phyloP scores from a whole-genome alignment of 1,140 invertebrate genomes.

The Rhyzopertha dominica region DNA sequence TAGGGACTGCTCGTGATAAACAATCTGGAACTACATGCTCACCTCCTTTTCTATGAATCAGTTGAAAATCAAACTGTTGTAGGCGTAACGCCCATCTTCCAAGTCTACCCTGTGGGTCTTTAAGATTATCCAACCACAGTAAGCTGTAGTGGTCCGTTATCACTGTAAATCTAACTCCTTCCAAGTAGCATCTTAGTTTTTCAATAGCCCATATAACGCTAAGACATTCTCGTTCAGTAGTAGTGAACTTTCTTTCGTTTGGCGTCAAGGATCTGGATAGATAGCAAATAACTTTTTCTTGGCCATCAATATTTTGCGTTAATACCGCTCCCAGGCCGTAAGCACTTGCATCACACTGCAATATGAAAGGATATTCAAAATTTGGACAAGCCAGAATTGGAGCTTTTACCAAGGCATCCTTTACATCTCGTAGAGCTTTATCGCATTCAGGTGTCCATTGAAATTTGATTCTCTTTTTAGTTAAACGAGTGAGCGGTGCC shows the following conservation, averaged over 20 bases:
- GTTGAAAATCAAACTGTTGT: slow-evolving; percentile 21
- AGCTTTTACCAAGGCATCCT: no score
- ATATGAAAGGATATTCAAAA: no score
- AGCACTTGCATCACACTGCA: slow-evolving; percentile 24
- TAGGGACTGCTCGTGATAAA: no score
- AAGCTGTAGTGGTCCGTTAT: slow-evolving; percentile 13
- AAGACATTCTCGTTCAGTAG: slow-evolving; percentile 43
- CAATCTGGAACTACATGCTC: no score
- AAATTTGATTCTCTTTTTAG: no score
- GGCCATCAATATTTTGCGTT: not conserved
- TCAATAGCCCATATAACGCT: slow-evolving; percentile 43
- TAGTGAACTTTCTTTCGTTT: slow-evolving; percentile 41
- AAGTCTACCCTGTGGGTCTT: slow-evolving; percentile 33
- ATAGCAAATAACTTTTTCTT: slow-evolving; percentile 16
- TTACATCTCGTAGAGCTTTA: no score
- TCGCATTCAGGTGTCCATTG: no score
- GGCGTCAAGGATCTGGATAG: slow-evolving; percentile 31
- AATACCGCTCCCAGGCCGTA: slow-evolving; percentile 18
- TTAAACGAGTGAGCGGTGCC: no score
- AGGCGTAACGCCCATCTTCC: slow-evolving; percentile 44
- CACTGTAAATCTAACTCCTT: slow-evolving; percentile 40
- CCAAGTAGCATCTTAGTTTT: slow-evolving; percentile 34
- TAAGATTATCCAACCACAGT: slow-evolving; percentile 2
- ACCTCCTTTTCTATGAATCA: no score
- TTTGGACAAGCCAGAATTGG: no score